Percentiles rank a stretch among this genome's conserved stretches.
phyloP scores from a whole-genome alignment of 2,888 invertebrate species.

The Melitaea athalia region DNA sequence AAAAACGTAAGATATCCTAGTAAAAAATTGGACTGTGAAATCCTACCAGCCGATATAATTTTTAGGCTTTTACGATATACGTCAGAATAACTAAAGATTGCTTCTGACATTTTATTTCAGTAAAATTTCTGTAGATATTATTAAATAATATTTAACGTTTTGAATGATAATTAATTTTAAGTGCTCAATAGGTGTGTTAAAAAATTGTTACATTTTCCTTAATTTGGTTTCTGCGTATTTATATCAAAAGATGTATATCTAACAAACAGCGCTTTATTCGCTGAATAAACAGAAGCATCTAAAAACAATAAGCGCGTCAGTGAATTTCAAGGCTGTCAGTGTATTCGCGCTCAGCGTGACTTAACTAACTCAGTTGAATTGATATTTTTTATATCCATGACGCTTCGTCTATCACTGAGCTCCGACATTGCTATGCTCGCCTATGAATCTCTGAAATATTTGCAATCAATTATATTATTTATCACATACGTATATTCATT shows the following conservation, averaged over 20 bases:
- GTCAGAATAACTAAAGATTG: not conserved
- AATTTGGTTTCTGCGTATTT: not conserved
- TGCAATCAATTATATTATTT: not conserved
- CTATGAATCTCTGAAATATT: constrained; percentile 20
- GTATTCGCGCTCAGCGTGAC: constrained; percentile 51
- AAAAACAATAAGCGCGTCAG: constrained; percentile 23
- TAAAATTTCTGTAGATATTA: not conserved
- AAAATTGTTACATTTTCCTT: not conserved
- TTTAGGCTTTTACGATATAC: not conserved
- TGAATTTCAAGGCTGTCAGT: constrained; percentile 64
- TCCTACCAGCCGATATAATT: not conserved
- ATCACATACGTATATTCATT: not conserved
- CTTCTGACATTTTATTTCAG: not conserved
- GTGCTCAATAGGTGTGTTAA: not conserved
- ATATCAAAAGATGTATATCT: not conserved
- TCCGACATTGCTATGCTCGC: constrained; percentile 22
- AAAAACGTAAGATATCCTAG: not conserved
- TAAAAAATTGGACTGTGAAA: not conserved
- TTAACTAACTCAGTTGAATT: constrained; percentile 49
- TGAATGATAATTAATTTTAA: not conserved
- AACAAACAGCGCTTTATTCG: constrained; percentile 18
- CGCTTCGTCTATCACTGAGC: constrained; percentile 37
- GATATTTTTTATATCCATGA: constrained; percentile 43
- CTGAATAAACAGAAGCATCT: constrained; percentile 17
- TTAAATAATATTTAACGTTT: not conserved